phyloP scores from a whole-genome alignment of 2,113 vertebrate species.

The Bubo blakistoni region DNA sequence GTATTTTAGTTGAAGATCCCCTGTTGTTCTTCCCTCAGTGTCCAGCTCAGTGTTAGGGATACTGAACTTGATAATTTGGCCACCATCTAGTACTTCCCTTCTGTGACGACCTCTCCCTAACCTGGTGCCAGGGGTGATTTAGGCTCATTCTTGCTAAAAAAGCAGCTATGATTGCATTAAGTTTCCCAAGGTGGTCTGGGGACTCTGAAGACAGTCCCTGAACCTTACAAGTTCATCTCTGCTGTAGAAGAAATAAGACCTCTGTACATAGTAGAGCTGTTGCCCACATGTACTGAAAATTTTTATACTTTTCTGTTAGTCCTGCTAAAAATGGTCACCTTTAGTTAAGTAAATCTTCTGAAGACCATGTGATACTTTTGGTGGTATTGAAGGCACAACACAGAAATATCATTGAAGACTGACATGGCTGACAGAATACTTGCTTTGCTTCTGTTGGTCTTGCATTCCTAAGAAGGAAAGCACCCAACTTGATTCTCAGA shows the following conservation, averaged over 20 bases:
- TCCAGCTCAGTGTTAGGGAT: not conserved
- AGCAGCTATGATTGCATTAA: not conserved
- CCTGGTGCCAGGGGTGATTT: not conserved
- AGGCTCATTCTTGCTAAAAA: not conserved
- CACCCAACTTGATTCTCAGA: not conserved
- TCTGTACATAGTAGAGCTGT: not conserved
- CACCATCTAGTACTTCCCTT: not conserved
- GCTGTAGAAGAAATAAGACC: not conserved
- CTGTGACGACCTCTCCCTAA: not conserved
- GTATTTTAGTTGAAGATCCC: conserved; percentile 43
- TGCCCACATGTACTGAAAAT: not conserved
- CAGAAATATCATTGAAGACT: not conserved
- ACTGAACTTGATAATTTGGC: not conserved
- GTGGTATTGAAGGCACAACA: not conserved
- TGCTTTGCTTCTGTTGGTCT: not conserved
- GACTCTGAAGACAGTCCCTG: not conserved
- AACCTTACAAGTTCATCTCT: not conserved
- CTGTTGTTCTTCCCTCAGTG: not conserved
- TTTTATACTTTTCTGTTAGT: not conserved
- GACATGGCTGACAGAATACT: not conserved
- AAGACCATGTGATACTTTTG: not conserved
- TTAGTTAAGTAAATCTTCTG: not conserved
- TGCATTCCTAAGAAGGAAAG: not conserved
- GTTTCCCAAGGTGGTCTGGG: not conserved
- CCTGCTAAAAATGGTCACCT: not conserved